Conservation (phyloP, 1,140 invertebrate genomes). For the Achroia grisella region DNA sequence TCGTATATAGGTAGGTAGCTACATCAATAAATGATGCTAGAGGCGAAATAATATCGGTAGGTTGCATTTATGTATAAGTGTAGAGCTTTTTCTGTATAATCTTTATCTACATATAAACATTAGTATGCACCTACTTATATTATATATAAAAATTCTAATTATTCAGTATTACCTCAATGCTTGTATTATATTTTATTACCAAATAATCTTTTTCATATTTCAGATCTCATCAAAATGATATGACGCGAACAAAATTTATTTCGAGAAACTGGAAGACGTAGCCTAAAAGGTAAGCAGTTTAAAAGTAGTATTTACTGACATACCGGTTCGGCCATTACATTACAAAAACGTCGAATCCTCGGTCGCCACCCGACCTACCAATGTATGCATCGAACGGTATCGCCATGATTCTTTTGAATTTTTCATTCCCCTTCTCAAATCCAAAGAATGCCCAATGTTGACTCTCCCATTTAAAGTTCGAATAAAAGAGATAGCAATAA, state of each 20-base stretch:
- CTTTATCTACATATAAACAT: too few relatives aligned
- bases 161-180: too few relatives aligned
- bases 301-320: background rate
- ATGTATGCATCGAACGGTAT: conserved; percentile 16
- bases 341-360: conserved; percentile 7
- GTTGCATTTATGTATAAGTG: too few relatives aligned
- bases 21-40: too few relatives aligned
- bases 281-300: conserved; percentile 38
- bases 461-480: background rate
- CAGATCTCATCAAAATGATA: conserved; percentile 60
- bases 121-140: too few relatives aligned
- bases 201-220: conserved; percentile 24
- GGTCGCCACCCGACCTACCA: conserved; percentile 8
- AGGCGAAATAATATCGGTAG: too few relatives aligned
- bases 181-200: too few relatives aligned
- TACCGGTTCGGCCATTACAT: conserved; percentile 1
- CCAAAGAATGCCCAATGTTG: conserved; percentile 25
- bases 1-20: background rate
- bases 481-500: conserved; percentile 24
- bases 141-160: too few relatives aligned
- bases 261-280: conserved; percentile 25
- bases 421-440: conserved; percentile 63
- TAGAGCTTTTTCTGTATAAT: too few relatives aligned
- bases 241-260: conserved; percentile 22
- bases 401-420: conserved; percentile 49